phyloP scores from a whole-genome alignment of 2,888 invertebrate species.

The Lepidocyrtoides sp. region DNA sequence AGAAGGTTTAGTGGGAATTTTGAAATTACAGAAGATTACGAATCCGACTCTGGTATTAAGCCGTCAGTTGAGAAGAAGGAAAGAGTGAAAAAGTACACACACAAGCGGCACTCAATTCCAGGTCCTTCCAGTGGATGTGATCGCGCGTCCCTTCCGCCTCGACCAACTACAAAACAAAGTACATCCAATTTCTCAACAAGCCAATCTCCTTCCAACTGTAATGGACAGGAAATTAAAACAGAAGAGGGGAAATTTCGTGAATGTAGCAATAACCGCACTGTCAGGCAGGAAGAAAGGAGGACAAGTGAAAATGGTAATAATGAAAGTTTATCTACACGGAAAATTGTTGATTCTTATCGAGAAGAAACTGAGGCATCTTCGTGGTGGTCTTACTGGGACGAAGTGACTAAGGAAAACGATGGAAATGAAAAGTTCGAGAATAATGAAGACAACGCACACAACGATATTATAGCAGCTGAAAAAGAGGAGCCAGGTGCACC shows the following conservation, averaged over 20 bases:
- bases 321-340: constrained; percentile 44
- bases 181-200: constrained; percentile 21
- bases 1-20: constrained; percentile 81
- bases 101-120: constrained; percentile 80
- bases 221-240: constrained; percentile 73
- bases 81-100: constrained; percentile 74
- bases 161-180: constrained; percentile 43
- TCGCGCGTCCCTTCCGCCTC: constrained; percentile 57
- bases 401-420: constrained; percentile 50
- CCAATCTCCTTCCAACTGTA: constrained; percentile 33
- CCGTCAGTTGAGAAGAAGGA: constrained; percentile 59
- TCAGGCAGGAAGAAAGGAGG: constrained; percentile 1
- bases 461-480: not conserved
- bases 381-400: constrained; percentile 81
- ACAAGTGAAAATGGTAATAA: constrained; percentile 17
- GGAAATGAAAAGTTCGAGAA: constrained; percentile 61
- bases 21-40: constrained; percentile 83
- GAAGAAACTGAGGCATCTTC: constrained; percentile 66
- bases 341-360: constrained; percentile 63
- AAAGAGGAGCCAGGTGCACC: constrained; percentile 64
- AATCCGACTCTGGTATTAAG: constrained; percentile 82
- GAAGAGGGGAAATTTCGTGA: constrained; percentile 23
- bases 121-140: constrained; percentile 61
- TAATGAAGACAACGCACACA: constrained; percentile 22
- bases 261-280: constrained; percentile 14